Evolutionary conservation across 2,888 invertebrate genomes (phyloP).

Genomic region (Mechanitis mazaeus): DNA sequence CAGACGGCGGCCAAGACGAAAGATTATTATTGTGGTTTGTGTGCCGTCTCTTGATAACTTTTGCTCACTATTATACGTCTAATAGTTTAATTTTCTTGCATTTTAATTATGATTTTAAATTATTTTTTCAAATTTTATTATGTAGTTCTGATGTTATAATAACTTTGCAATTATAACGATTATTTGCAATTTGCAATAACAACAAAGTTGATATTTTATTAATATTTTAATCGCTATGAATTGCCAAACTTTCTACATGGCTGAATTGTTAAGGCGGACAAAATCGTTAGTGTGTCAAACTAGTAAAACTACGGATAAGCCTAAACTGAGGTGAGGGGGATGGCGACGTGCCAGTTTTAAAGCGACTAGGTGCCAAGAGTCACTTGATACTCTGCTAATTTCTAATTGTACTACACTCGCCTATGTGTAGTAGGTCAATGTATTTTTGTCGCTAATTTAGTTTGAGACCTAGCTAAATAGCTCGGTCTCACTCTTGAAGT

Average conservation of each 20-base stretch:
- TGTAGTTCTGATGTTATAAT: too few relatives aligned
- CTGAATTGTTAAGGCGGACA: conserved; percentile 27
- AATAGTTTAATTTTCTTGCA: too few relatives aligned
- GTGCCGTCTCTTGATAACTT: conserved; percentile 10
- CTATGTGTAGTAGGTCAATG: conserved; percentile 15
- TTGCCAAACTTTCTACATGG: conserved; percentile 22
- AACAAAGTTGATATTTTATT: too few relatives aligned
- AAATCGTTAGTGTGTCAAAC: conserved; percentile 38
- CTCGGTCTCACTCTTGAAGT: background rate
- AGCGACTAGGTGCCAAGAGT: conserved; percentile 54
- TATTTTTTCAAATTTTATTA: too few relatives aligned
- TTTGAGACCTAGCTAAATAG: background rate
- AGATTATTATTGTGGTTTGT: conserved; percentile 6
- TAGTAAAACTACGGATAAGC: conserved; percentile 49
- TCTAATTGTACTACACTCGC: conserved; percentile 39
- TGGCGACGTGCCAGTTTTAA: conserved; percentile 58
- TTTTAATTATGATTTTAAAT: too few relatives aligned
- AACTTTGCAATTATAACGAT: too few relatives aligned
- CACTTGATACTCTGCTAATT: conserved; percentile 58
- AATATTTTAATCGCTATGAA: conserved; percentile 15
- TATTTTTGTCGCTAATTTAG: conserved; percentile 1
- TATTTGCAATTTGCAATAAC: too few relatives aligned
- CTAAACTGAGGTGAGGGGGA: conserved; percentile 50
- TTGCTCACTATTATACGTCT: conserved; percentile 7
- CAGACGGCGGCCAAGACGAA: conserved; percentile 20